Percentiles rank a stretch among this genome's conserved stretches.
Evolutionary conservation across 1,140 invertebrate genomes (phyloP).

Genomic region (silkworm (Bombyx mori)): DNA sequence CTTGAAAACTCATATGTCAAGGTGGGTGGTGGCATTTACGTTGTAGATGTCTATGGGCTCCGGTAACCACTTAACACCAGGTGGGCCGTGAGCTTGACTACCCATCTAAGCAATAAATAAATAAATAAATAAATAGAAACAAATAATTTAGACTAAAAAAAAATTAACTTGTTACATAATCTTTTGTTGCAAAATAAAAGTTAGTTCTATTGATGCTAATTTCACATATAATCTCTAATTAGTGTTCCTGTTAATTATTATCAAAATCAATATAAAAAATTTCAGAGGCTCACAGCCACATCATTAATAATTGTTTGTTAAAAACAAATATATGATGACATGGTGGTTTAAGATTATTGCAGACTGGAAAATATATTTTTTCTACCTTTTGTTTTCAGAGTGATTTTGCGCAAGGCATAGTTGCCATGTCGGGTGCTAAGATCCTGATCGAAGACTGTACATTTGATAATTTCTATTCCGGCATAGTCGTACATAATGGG

Average conservation of each 20-base stretch:
- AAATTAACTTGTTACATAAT: too few relatives aligned
- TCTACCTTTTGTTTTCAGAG: slow-evolving; percentile 31
- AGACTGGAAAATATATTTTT: not conserved
- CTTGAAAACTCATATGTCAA: too few relatives aligned
- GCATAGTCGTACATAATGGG: slow-evolving; percentile 53
- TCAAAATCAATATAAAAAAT: not conserved
- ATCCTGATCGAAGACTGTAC: slow-evolving; percentile 46
- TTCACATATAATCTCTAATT: not conserved
- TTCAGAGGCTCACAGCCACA: not conserved
- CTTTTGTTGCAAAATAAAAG: too few relatives aligned
- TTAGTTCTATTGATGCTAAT: too few relatives aligned
- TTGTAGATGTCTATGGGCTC: too few relatives aligned
- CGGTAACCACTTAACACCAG: too few relatives aligned
- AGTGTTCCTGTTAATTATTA: not conserved
- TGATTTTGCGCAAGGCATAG: slow-evolving; percentile 52
- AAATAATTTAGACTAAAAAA: too few relatives aligned
- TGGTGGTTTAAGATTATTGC: not conserved
- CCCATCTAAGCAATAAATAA: too few relatives aligned
- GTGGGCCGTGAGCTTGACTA: too few relatives aligned
- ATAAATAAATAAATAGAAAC: too few relatives aligned
- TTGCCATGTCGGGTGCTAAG: slow-evolving; percentile 45
- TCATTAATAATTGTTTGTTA: not conserved
- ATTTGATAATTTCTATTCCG: slow-evolving; percentile 59
- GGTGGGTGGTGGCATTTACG: too few relatives aligned
- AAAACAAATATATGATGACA: not conserved